Evolutionary conservation across 2,888 invertebrate genomes (phyloP), one percentile per base, ranked within the genome.

Genomic region (Himalopsyche japonica): DNA sequence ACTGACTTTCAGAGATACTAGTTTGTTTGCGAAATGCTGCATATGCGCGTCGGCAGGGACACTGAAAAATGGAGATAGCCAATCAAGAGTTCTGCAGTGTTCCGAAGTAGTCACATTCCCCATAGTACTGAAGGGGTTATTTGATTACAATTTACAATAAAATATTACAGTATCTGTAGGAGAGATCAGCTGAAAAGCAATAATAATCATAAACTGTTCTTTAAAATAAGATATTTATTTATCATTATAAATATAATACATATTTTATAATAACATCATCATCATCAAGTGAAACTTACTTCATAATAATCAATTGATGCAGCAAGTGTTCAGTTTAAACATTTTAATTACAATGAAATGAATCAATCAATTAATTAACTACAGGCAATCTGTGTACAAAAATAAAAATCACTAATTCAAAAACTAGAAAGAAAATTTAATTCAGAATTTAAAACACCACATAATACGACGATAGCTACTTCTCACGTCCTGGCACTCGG

Each of bases 191-290:
- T 15, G 15, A 15, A 70, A 27, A 70, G 30, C 27, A 70, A 70
- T 70, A 70, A 70, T 70, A 70, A 70, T 27, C 70, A 70, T 70
- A 70, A 70, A 27, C 70, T 70, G 70, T 70, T 70, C 70, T 70
- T 70, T 70, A 82, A 82, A 82, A 77, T 78, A 82, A 79, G 82
- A 78, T 82, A 79, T 78, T 82, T 82, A 79, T 82, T 82, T 79
- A 82, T 79, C 79, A 76, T 82, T 79, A 82, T 82, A 79, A 82
- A 82, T 82, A 82, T 82, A 82, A 47, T 82, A 82, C 82, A 82
- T 82, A 82, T 82, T 82, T 82, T 70, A 70, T 70, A 70, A 82
- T 82, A 82, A 82, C 82, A 82, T 82, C 82, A 82, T 64, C 49
- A 48, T 48, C 48, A 49, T 57, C 70, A 1, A 27, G 24, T 12